Evolutionary conservation across 1,140 invertebrate species (phyloP).

Genomic region (Contarinia nasturtii): DNA sequence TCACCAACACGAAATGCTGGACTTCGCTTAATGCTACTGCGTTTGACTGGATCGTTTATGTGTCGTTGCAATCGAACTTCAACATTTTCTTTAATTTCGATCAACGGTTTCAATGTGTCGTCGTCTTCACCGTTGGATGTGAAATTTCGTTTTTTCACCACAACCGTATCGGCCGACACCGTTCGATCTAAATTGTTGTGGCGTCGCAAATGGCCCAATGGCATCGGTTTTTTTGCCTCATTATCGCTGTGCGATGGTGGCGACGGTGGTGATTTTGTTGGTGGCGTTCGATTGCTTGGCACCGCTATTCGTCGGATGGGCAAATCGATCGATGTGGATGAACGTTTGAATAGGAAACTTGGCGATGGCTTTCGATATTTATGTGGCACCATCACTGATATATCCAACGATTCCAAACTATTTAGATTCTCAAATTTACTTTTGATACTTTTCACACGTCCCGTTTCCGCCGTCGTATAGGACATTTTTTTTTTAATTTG

Average conservation of each 20-base stretch:
- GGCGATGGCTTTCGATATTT: not conserved
- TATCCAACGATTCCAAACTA: slow-evolving; percentile 1
- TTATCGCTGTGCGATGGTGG: not conserved
- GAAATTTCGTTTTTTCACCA: not conserved
- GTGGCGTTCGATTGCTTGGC: not conserved
- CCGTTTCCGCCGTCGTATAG: not conserved
- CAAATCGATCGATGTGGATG: slow-evolving; percentile 1
- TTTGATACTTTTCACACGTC: slow-evolving; percentile 4
- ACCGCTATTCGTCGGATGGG: not conserved
- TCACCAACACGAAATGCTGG: slow-evolving; percentile 38
- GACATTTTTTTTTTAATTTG: too few relatives aligned
- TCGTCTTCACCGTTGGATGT: not conserved
- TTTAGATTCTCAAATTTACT: slow-evolving; percentile 3
- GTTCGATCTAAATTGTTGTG: not conserved
- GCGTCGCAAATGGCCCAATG: not conserved
- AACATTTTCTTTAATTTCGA: not conserved
- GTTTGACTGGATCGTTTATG: slow-evolving; percentile 32
- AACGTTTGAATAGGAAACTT: not conserved
- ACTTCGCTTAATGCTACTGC: slow-evolving; percentile 32
- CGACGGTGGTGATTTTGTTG: not conserved
- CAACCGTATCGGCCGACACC: too few relatives aligned
- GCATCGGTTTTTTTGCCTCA: not conserved
- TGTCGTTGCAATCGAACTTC: slow-evolving; percentile 25
- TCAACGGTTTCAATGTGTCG: not conserved
- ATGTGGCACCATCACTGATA: not conserved